Percentiles rank a stretch among this genome's conserved stretches.
Conservation (phyloP, 1,140 invertebrate genomes). For the Apis florea region DNA sequence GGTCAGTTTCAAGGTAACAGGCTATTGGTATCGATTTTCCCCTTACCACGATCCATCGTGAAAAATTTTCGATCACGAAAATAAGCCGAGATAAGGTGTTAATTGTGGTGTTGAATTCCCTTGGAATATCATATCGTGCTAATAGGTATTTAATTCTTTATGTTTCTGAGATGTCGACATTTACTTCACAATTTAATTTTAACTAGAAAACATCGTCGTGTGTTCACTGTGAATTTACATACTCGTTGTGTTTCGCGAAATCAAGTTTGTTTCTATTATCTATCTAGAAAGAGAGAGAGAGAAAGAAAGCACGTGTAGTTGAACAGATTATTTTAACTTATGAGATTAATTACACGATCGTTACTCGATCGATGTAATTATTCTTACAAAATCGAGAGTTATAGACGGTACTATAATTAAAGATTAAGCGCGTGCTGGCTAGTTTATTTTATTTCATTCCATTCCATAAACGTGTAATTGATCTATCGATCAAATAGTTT, state of each 20-base stretch:
- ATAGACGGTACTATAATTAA: slow-evolving; percentile 13
- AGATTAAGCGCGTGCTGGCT: slow-evolving; percentile 7
- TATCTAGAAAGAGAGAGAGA: no score
- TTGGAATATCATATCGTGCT: no score
- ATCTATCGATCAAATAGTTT: not conserved
- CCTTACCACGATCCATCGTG: no score
- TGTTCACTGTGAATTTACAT: no score
- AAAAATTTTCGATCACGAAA: not conserved
- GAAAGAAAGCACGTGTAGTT: not conserved
- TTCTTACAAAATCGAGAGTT: slow-evolving; percentile 21
- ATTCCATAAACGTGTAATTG: slow-evolving; percentile 20
- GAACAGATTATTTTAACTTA: not conserved
- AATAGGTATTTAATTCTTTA: no score
- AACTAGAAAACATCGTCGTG: no score
- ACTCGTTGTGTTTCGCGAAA: no score
- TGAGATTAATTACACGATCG: slow-evolving; percentile 67
- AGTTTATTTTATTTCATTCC: slow-evolving; percentile 12
- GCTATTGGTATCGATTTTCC: not conserved
- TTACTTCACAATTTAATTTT: no score
- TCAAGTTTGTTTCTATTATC: no score
- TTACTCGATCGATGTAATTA: slow-evolving; percentile 60
- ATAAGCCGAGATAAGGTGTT: no score
- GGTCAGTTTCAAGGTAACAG: slow-evolving; percentile 60
- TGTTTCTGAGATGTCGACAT: no score
- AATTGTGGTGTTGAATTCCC: no score